Evolutionary conservation across 2,113 vertebrate genomes (phyloP).

Genomic region (Anthoscopus minutus): DNA sequence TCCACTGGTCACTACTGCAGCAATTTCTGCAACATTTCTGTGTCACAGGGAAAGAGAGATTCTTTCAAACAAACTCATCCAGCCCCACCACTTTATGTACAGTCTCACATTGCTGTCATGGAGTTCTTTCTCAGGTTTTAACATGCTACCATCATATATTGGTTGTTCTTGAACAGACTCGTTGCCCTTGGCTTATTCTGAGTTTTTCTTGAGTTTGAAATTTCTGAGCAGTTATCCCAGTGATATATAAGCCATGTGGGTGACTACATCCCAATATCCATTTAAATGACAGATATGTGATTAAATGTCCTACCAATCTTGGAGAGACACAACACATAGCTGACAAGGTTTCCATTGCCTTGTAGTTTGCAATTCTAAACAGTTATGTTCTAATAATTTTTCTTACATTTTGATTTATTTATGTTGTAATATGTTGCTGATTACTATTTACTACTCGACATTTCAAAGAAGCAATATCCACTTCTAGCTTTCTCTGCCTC

Average conservation of each 20-base stretch:
- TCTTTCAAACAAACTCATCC: background rate
- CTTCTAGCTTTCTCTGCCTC: background rate
- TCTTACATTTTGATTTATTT: background rate
- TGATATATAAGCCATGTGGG: background rate
- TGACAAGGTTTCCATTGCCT: background rate
- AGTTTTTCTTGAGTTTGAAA: background rate
- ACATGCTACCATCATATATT: background rate
- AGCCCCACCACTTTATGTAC: background rate
- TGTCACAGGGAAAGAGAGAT: background rate
- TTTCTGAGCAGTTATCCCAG: background rate
- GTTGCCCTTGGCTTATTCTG: background rate
- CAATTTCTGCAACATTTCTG: background rate
- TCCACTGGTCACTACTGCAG: background rate
- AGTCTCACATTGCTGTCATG: background rate
- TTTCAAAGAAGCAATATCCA: background rate
- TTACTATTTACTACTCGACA: background rate
- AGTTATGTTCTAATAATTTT: background rate
- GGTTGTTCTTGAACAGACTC: background rate
- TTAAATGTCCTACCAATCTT: background rate
- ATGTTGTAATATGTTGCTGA: background rate
- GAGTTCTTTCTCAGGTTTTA: background rate
- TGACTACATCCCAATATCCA: background rate
- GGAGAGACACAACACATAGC: rapidly evolving
- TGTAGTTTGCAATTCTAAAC: background rate
- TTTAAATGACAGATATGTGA: background rate